A percentile compares a stretch with the other conserved stretches of the same genome.
These are phyloP conservation scores for Sicus ferrugineus DNA, from an alignment of 2,888 invertebrate species.

Conservation along the genomic window DNA sequence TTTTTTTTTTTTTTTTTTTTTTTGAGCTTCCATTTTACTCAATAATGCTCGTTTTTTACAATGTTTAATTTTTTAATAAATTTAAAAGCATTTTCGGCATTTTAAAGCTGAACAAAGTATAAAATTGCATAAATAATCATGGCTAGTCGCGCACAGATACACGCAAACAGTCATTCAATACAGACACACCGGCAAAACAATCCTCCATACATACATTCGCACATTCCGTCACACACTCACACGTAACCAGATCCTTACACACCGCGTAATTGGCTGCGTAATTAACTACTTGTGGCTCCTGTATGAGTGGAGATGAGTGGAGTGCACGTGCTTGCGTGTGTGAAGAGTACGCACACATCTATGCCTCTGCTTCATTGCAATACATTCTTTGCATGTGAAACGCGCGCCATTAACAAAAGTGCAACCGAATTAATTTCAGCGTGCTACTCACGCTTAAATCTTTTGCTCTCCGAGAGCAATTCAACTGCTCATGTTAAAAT, in stretches of 20 bases:
- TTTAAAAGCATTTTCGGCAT: too few relatives aligned
- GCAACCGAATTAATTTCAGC: background rate
- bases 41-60: too few relatives aligned
- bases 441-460: background rate
- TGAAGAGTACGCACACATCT: background rate
- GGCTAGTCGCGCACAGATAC: too few relatives aligned
- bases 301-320: background rate
- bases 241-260: background rate
- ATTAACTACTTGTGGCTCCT: background rate
- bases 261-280: background rate
- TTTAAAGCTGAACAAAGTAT: too few relatives aligned
- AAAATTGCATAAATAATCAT: too few relatives aligned
- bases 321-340: background rate
- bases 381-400: background rate
- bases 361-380: background rate
- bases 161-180: background rate
- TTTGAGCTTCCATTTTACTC: too few relatives aligned
- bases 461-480: too few relatives aligned
- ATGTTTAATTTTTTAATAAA: too few relatives aligned
- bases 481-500: too few relatives aligned
- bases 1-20: too few relatives aligned
- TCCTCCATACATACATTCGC: background rate
- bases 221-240: background rate
- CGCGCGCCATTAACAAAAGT: conserved; percentile 7
- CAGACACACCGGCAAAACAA: too few relatives aligned